Base-by-base conservation (phyloP, 2,888 invertebrate species). In the Acanthosepion pharaonis region DNA sequence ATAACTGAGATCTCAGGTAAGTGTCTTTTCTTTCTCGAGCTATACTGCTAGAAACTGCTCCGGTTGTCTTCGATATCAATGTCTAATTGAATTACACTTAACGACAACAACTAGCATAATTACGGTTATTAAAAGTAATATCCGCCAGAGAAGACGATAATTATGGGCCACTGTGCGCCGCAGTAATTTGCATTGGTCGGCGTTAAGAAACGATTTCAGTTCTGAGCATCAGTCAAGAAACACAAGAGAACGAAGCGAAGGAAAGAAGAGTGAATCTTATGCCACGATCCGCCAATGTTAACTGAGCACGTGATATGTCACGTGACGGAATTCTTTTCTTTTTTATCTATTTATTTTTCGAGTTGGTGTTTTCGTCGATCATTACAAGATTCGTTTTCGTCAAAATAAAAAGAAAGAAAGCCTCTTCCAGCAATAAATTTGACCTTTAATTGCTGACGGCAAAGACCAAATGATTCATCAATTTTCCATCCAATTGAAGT, bases 51-150 rank as follows among this genome's bases (percentile, higher is more conserved):
- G 6, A 55, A 55, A 59, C 59, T 59, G 28, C 8, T 28, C 78
- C 78, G 5, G 8, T n/a, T n/a, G 8, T 78, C n/a, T n/a, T 78
- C 78, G 28, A 78, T 78, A 78, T 78, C 78, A 78, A 28, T 78
- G 78, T 78, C 78, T 28, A 78, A 78, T 78, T 78, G n/a, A 78
- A 78, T 78, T 78, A 78, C 78, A 78, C 78, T 78, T 78, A 78
- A 78, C 78, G 78, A 78, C 78, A 78, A 78, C 78, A 78, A n/a
- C 78, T 8, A n/a, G 28, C 78, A 78, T 78, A 78, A 78, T 78
- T 78, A 78, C 78, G 28, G 78, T 78, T 78, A 78, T 78, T 78
- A 78, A 78, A 78, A 78, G 78, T 78, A 78, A 78, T 78, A 78
- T 78, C 78, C 28, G 78, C 28, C n/a, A 28, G 11, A 78, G n/a